Percentiles rank a stretch among this genome's conserved stretches.
Evolutionary conservation across 2,113 vertebrate species (phyloP).

Genomic region (Amphilophus citrinellus): DNA sequence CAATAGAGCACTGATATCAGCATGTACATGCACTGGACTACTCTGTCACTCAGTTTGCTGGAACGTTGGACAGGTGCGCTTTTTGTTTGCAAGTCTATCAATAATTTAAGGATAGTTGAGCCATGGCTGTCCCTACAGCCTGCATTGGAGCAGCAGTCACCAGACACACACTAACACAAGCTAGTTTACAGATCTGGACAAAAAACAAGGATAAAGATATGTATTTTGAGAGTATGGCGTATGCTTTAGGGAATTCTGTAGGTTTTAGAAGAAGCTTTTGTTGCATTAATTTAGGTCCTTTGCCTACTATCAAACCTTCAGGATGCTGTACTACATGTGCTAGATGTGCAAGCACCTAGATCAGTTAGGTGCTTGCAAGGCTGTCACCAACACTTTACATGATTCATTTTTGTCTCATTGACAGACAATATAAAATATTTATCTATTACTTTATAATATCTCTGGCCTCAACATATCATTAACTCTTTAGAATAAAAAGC

Average conservation of each 20-base stretch:
- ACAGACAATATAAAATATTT: too few relatives aligned
- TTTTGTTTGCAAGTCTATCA: conserved; percentile 30
- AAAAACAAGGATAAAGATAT: background rate
- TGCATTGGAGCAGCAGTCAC: background rate
- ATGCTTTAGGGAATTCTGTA: background rate
- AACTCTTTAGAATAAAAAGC: background rate
- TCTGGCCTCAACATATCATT: background rate
- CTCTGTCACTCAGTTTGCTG: conserved; percentile 8
- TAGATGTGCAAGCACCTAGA: too few relatives aligned
- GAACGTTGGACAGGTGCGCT: background rate
- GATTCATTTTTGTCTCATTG: background rate
- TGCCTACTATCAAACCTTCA: background rate
- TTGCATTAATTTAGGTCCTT: background rate
- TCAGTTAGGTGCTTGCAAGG: background rate
- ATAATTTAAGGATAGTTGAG: conserved; percentile 43
- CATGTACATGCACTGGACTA: background rate
- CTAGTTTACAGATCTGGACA: background rate
- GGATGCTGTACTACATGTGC: background rate
- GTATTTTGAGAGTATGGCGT: background rate
- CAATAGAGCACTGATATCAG: conserved; percentile 21
- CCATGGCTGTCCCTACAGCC: background rate
- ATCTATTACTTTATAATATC: background rate
- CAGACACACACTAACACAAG: background rate
- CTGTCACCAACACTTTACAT: background rate
- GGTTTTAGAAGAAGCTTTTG: background rate